Base-by-base conservation (phyloP, 2,888 invertebrate genomes). In the Falcaria lacertinaria region DNA sequence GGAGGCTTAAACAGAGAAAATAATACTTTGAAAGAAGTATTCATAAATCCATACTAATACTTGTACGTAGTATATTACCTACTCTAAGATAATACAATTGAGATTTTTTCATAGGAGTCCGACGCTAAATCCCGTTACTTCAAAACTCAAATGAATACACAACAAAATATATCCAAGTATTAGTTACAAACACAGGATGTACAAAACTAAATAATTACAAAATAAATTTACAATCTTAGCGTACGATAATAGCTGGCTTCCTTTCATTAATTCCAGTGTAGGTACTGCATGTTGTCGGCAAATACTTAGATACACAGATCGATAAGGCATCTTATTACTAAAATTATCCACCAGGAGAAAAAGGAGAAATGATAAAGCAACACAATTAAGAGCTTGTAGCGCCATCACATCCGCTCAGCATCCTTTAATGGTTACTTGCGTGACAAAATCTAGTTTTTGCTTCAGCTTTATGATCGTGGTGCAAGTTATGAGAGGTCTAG, bases 371-470 rank as follows among this genome's bases (percentile, higher is more conserved):
- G 65, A 62, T 70, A 67, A 70, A 74, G 64, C 58, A 68, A 70
- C 65, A 77, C 80, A 83, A 85, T 85, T 84, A 84, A 81, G 67
- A 65, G 58, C 64, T 59, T 72, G 70, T 70, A 72, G 70, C 67
- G 63, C 68, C 70, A 71, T 69, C 62, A 67, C 78, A 82, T 85
- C 82, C 84, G 79, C 60, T 80, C 68, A 62, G 61, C 72, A 68
- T 65, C 60, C 63, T 54, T 70, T 80, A 82, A 81, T 80, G 68
- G 69, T 59, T 64, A 62, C 63, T 65, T 70, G 76, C 74, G 71
- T 79, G 82, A 83, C 81, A 77, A 83, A 82, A 80, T 81, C 84
- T 80, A 74, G 82, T 75, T 74, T 74, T 74, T 74, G 50, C 60
- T 39, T 52, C 44, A 57, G 55, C 50, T 59, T 60, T 56, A 45